Evolutionary conservation across 2,888 invertebrate species (phyloP), one percentile per base, ranked within the genome.

Genomic region (Macrophya annulata): DNA sequence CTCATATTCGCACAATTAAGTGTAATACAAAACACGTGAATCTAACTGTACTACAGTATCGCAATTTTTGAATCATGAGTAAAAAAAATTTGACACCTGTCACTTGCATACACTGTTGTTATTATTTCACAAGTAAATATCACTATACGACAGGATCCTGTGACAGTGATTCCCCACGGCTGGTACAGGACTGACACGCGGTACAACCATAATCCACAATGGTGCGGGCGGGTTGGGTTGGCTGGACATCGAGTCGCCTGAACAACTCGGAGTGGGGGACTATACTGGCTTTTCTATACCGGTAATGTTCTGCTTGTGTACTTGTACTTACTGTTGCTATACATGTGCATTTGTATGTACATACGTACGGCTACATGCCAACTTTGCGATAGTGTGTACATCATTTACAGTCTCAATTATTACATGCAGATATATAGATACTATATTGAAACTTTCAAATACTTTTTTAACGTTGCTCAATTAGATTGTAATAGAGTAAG

Each of bases 131-230:
- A 17, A n/a, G 72, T 79, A 84, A 43, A 59, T 68, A 59, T 71
- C 51, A 25, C 84, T 59, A 40, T 45, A 31, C 81, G 71, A 31
- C 85, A 85, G 85, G 86, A 87, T n/a, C 86, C 87, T 65, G 79
- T 88, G 89, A 89, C 90, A 88, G 89, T 88, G 89, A 89, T 89
- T 90, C 90, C 89, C 90, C 90, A 89, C 90, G 90, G 90, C 87
- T 89, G 91, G 90, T 90, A 90, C 89, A 90, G 88, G 90, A 92
- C 92, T 92, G 92, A 92, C 90, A 91, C 90, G 90, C 88, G 90
- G 89, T 88, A 88, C 87, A 89, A 90, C 88, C 43, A 65, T 51
- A 74, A 59, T 79, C 68, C 79, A 85, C 68, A 40, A 71, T 68
- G 72, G 68, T 79, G 79, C 48, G 74, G 84, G 79, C 77, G 74